Conservation (phyloP, 2,888 invertebrate species). For the Aleiodes leptofemur region DNA sequence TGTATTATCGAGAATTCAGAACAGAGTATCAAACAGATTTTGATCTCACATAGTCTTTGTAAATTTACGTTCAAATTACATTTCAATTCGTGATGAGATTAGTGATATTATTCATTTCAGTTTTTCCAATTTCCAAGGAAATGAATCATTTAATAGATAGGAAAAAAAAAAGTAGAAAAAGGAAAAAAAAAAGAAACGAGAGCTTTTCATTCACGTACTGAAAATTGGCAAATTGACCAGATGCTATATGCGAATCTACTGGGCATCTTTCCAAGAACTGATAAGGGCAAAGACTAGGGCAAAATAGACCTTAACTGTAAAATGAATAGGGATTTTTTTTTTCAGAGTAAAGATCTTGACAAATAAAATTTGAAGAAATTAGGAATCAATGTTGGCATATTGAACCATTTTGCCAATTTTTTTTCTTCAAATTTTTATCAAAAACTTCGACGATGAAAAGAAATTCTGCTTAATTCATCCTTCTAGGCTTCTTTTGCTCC, state of each 20-base stretch:
- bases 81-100: constrained; percentile 24
- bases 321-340: too few relatives aligned
- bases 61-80: constrained; percentile 15
- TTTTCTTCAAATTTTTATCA: too few relatives aligned
- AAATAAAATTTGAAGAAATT: too few relatives aligned
- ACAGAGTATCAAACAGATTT: background rate
- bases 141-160: constrained; percentile 53
- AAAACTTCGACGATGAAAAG: too few relatives aligned
- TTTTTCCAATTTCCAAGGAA: constrained; percentile 49
- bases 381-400: too few relatives aligned
- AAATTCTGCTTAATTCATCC: too few relatives aligned
- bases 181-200: too few relatives aligned
- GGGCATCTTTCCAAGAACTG: constrained; percentile 25
- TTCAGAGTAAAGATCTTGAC: too few relatives aligned
- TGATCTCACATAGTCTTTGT: background rate
- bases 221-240: constrained; percentile 28
- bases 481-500: too few relatives aligned
- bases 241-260: constrained; percentile 26
- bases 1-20: background rate
- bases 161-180: too few relatives aligned
- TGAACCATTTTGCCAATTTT: too few relatives aligned
- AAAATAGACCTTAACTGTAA: too few relatives aligned
- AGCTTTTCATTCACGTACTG: constrained; percentile 16
- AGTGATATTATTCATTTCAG: constrained; percentile 20
- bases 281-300: background rate